Conservation (phyloP, 2,797 vertebrate genomes). For the Chelmon rostratus region DNA sequence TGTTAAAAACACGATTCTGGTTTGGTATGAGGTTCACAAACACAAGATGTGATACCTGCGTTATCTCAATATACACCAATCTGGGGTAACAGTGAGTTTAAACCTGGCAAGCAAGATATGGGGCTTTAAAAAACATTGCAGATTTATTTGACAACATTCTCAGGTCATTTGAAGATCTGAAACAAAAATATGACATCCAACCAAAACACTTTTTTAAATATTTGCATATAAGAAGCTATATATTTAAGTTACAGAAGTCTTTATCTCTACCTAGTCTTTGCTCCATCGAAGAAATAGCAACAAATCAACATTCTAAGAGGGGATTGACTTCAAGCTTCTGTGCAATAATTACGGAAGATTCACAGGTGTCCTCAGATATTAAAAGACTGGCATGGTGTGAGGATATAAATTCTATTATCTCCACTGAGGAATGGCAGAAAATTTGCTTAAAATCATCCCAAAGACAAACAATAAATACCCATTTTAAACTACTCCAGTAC, state of each 20-base stretch:
- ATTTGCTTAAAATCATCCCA: constrained; percentile 1
- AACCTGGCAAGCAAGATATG: neutral
- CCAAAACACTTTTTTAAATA: neutral
- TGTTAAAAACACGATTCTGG: neutral
- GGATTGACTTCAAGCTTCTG: neutral
- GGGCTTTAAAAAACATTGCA: neutral
- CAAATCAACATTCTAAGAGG: neutral
- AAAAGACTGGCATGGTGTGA: neutral
- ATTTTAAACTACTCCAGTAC: too few relatives aligned
- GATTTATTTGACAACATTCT: neutral
- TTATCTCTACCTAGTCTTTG: neutral
- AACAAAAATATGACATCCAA: neutral
- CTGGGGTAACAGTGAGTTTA: neutral
- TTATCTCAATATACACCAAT: constrained; percentile 12
- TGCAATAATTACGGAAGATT: neutral
- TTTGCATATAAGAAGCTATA: constrained; percentile 1
- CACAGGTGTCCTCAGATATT: neutral
- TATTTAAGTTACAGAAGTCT: neutral
- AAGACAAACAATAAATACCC: neutral
- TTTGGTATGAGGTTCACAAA: neutral
- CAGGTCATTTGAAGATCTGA: neutral
- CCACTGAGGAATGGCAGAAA: neutral
- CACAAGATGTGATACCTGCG: neutral
- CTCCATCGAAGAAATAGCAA: neutral
- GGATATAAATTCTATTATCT: neutral